phyloP scores from a whole-genome alignment of 2,888 invertebrate genomes.

The Temnothorax rugatulus region DNA sequence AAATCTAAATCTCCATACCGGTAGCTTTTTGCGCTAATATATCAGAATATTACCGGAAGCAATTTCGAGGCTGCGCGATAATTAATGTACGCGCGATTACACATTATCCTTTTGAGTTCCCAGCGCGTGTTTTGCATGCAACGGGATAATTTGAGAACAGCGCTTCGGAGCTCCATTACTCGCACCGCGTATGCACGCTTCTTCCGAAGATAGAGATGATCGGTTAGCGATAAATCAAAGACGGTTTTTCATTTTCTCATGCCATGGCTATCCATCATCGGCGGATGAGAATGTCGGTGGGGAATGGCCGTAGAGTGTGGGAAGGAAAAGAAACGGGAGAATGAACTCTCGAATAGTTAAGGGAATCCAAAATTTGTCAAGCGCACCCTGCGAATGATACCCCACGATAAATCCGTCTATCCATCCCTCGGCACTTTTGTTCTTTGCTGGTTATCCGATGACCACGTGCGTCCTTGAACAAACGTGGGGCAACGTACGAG shows the following conservation, averaged over 20 bases:
- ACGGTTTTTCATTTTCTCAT: constrained; percentile 70
- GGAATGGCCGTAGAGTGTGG: background rate
- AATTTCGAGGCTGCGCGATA: constrained; percentile 25
- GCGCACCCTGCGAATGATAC: constrained; percentile 39
- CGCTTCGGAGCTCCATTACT: constrained; percentile 19
- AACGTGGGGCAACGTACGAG: background rate
- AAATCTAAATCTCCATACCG: constrained; percentile 42
- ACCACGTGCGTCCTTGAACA: constrained; percentile 24
- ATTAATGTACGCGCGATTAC: constrained; percentile 39
- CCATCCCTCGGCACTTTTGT: constrained; percentile 26
- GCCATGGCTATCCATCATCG: constrained; percentile 68
- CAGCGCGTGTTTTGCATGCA: constrained; percentile 19
- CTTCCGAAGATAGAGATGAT: constrained; percentile 39
- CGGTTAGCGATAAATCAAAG: constrained; percentile 71
- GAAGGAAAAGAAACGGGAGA: constrained; percentile 8
- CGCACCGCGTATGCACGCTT: constrained; percentile 19
- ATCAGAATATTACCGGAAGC: constrained; percentile 28
- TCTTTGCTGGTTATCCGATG: constrained; percentile 10
- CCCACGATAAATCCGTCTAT: constrained; percentile 47
- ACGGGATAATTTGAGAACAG: constrained; percentile 55
- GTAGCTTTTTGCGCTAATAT: constrained; percentile 16
- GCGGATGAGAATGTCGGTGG: constrained; percentile 40
- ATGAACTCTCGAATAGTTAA: constrained; percentile 48
- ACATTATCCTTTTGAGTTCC: constrained; percentile 28
- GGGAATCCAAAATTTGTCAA: constrained; percentile 52